Base-by-base conservation (phyloP, 2,888 invertebrate species). In the Ferrisia virgata region DNA sequence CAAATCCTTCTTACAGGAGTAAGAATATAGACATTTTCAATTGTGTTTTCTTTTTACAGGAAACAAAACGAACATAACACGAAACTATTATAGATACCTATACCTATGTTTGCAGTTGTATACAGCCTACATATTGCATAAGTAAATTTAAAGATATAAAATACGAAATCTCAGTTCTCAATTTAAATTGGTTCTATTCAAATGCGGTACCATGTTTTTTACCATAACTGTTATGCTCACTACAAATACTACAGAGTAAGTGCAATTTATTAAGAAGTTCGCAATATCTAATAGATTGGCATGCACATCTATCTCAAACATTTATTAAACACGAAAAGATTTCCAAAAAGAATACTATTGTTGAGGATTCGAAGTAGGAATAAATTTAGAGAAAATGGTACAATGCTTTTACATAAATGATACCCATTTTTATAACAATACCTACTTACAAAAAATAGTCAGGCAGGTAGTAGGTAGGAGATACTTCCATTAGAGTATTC, bases 271-370 rank as follows among this genome's bases (percentile, higher is more conserved):
- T 18, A 53, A 53, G n/a, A n/a, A n/a, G n/a, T 53, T 53, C 22
- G 22, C 11, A 22, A 5, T 4, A 9, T 22, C 53, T 18, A 53
- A 53, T 22, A 9, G 5, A n/a, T n/a, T 13, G 11, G 43, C n/a
- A 43, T n/a, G 47, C 6, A 43, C n/a, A 5, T 0, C 64, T 2
- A 6, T 69, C 69, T 13, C 18, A 31, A 69, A 31, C 15, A 69
- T 31, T 69, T 69, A 69, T 31, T 69, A 69, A 69, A 69, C n/a
- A 31, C 28, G 69, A 69, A 69, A 69, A n/a, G 31, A 69, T 69
- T 69, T 69, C 31, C 6, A 6, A 15, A 69, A 69, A 69, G n/a
- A 28, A 4, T 31, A 31, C 31, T 31, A 31, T 31, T 53, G 31
- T 69, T 69, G 69, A 69, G 69, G 18, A 69, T 69, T 28, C 31